These are phyloP conservation scores for Philaenus spumarius DNA, from an alignment of 1,140 invertebrate species.

Conservation along the genomic window DNA sequence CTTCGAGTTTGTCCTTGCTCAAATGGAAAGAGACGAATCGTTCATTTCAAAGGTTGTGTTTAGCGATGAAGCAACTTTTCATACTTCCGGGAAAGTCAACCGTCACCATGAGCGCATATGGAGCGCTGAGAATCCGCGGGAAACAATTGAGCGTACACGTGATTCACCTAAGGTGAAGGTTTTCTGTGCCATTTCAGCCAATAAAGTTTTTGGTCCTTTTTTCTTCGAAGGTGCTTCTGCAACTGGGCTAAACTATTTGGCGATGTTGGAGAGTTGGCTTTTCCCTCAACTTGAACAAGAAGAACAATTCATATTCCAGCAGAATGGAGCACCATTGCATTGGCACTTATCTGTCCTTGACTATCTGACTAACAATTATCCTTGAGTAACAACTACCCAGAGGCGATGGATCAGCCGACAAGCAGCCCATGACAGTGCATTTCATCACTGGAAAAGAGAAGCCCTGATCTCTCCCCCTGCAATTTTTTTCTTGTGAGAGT, in stretches of 20 bases:
- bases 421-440: no score
- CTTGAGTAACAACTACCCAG: no score
- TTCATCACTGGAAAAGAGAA: slow-evolving; percentile 1
- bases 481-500: not conserved
- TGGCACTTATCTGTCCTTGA: slow-evolving; percentile 19
- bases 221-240: slow-evolving; percentile 13
- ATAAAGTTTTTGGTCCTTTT: no score
- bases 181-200: no score
- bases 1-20: slow-evolving; percentile 5
- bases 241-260: slow-evolving; percentile 16
- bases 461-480: not conserved
- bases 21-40: no score
- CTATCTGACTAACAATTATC: slow-evolving; percentile 22
- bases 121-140: slow-evolving; percentile 8
- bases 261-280: slow-evolving; percentile 16
- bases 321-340: slow-evolving; percentile 18
- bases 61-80: slow-evolving; percentile 9
- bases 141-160: no score
- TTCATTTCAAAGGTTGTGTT: no score
- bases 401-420: slow-evolving; percentile 25
- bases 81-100: slow-evolving; percentile 5
- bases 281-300: slow-evolving; percentile 13
- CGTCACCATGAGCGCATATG: slow-evolving; percentile 7
- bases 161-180: no score
- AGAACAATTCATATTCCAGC: no score